Percentiles rank a stretch among this genome's conserved stretches.
These are phyloP conservation scores for Grus americana DNA, from an alignment of 2,113 vertebrate species.

Conservation along the genomic window DNA sequence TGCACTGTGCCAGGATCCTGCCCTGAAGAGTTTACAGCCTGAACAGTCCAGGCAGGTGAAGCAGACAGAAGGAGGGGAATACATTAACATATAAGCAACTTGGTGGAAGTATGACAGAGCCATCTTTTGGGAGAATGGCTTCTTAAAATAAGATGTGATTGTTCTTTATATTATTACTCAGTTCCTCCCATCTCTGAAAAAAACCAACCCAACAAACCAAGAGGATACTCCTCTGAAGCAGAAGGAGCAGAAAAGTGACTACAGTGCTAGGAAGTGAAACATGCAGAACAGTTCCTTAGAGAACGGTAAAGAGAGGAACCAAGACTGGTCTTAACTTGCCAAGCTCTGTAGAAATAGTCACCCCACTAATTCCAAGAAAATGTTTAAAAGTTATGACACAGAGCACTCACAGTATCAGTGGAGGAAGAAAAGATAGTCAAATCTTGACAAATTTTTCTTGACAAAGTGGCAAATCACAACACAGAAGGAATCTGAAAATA, in stretches of 20 bases:
- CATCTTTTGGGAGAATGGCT: not conserved
- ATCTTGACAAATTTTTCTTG: not conserved
- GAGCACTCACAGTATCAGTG: not conserved
- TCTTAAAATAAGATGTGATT: not conserved
- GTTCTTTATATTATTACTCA: not conserved
- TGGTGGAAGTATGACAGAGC: not conserved
- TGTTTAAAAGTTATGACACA: not conserved
- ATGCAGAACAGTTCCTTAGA: not conserved
- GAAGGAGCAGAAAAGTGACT: not conserved
- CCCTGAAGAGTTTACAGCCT: not conserved
- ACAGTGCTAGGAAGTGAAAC: not conserved
- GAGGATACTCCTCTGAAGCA: not conserved
- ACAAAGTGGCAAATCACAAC: not conserved
- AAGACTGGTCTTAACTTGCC: not conserved
- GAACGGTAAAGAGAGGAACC: not conserved
- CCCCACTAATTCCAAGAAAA: not conserved
- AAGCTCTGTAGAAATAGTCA: not conserved
- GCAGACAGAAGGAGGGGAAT: not conserved
- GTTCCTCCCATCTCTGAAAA: not conserved
- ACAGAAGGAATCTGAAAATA: not conserved
- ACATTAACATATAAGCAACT: not conserved
- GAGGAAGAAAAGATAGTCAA: not conserved
- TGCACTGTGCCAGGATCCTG: not conserved
- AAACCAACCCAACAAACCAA: not conserved
- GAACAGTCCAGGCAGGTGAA: not conserved